Conservation (phyloP, 2,113 vertebrate genomes). For the Rhabdornis inornatus region DNA sequence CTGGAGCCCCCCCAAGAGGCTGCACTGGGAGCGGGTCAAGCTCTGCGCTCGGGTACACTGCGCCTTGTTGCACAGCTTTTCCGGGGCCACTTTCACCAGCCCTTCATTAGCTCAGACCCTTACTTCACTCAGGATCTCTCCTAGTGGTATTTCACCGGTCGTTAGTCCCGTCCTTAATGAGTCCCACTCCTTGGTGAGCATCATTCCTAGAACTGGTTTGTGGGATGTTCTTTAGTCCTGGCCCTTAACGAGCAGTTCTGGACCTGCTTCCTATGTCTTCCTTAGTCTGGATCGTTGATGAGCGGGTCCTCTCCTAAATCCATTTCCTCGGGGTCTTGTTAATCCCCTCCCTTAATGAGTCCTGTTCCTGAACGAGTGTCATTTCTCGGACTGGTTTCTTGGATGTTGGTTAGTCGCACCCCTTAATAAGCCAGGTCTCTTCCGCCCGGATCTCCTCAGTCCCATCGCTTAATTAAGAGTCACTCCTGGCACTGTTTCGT, state of each 20-base stretch:
- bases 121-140: neutral
- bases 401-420: neutral
- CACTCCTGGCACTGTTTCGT: fast-evolving
- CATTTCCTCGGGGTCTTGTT: neutral
- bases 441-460: too few species aligned
- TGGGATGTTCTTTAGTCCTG: too few species aligned
- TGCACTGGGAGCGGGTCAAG: too few species aligned
- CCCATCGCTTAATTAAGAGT: fast-evolving
- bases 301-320: neutral
- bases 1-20: too few species aligned
- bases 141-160: neutral
- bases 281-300: neutral
- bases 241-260: fast-evolving
- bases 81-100: neutral
- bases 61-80: neutral
- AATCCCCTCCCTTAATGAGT: too few species aligned
- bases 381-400: neutral
- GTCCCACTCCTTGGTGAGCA: too few species aligned
- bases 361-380: neutral
- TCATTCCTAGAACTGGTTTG: too few species aligned
- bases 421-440: neutral
- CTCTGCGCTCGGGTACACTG: too few species aligned
- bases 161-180: fast-evolving
- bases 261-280: neutral
- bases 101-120: neutral